Conservation (phyloP, 2,888 invertebrate genomes). For the Saturnia japonica region DNA sequence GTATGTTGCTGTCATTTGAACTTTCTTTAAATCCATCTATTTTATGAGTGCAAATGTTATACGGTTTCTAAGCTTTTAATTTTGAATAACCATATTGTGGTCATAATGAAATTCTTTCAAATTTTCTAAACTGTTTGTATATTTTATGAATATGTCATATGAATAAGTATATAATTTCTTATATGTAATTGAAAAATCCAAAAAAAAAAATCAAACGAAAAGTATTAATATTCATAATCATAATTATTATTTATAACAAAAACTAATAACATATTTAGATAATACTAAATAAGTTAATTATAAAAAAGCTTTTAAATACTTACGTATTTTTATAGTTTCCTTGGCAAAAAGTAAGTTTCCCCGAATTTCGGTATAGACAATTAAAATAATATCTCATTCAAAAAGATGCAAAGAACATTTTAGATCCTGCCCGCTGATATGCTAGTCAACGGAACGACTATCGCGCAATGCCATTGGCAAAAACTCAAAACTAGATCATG, state of each 20-base stretch:
- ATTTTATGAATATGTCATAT: no score
- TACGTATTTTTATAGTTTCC: not conserved
- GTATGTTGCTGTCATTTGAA: not conserved
- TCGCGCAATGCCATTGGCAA: constrained; percentile 42
- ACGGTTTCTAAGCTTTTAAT: not conserved
- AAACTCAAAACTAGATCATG: constrained; percentile 53
- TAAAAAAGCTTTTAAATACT: not conserved
- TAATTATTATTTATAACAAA: not conserved
- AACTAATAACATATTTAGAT: not conserved
- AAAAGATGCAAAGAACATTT: not conserved
- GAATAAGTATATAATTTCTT: no score
- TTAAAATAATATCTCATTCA: not conserved
- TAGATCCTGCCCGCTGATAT: constrained; percentile 2
- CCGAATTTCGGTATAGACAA: not conserved
- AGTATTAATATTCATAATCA: no score
- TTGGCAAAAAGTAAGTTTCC: not conserved
- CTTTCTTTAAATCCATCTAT: not conserved
- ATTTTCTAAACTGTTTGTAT: no score
- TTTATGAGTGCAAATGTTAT: not conserved
- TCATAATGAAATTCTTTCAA: not conserved
- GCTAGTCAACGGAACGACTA: not conserved
- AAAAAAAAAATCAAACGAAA: no score
- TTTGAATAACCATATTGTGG: not conserved
- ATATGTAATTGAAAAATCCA: no score
- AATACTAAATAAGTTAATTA: not conserved